A percentile compares a stretch with the other conserved stretches of the same genome.
phyloP scores from a whole-genome alignment of 2,797 vertebrate genomes.

The Enteromius fasciolatus region DNA sequence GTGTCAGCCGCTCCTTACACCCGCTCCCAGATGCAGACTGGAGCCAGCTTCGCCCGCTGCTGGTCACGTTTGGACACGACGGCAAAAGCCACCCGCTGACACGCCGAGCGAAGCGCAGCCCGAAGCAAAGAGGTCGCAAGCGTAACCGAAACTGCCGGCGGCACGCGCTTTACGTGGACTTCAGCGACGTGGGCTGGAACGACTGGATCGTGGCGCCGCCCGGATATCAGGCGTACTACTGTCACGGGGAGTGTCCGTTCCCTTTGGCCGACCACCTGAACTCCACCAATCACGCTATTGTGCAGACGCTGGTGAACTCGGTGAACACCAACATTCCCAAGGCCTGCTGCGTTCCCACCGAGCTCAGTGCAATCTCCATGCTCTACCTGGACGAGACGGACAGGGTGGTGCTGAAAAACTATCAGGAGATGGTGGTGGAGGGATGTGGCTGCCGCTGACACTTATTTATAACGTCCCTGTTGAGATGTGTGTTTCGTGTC shows the following conservation, averaged over 20 bases:
- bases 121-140: constrained; percentile 87
- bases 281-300: constrained; percentile 99
- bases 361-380: constrained; percentile 99
- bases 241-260: constrained; percentile 98
- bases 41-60: constrained; percentile 93
- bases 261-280: constrained; percentile 98
- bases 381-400: constrained; percentile 98
- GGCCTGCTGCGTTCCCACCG: constrained; percentile 98
- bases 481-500: constrained; percentile 90
- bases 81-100: constrained; percentile 92
- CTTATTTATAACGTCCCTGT: constrained; percentile 99
- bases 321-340: constrained; percentile 98
- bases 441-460: constrained; percentile 97
- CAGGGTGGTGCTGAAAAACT: constrained; percentile 99
- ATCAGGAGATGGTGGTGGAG: constrained; percentile 99
- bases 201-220: constrained; percentile 99
- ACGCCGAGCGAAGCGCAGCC: constrained; percentile 86
- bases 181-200: constrained; percentile 99
- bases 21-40: constrained; percentile 87
- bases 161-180: constrained; percentile 97
- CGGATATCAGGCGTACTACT: constrained; percentile 98
- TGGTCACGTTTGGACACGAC: constrained; percentile 97
- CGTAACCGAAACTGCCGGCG: constrained; percentile 94
- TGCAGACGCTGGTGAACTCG: constrained; percentile 99
- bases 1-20: constrained; percentile 92